Conservation (phyloP, 2,888 invertebrate genomes). For the Troglohyphantes excavatus region DNA sequence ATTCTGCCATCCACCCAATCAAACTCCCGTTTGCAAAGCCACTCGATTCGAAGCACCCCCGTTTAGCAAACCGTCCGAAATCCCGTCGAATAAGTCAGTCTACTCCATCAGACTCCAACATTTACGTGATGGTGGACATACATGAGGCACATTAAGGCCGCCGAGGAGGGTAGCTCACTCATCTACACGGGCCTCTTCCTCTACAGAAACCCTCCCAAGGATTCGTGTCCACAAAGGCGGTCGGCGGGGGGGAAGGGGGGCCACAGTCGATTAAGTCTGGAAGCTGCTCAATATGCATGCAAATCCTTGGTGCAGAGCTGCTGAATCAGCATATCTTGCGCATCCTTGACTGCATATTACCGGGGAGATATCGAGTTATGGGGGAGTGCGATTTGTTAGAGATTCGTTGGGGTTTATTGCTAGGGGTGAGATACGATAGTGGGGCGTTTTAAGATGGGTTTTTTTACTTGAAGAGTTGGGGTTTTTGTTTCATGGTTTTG, state of each 20-base stretch:
- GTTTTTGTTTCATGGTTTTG: no score
- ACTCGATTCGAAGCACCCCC: neutral
- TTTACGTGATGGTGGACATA: constrained; percentile 53
- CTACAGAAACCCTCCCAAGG: constrained; percentile 63
- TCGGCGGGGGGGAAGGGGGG: neutral
- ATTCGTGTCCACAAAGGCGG: constrained; percentile 62
- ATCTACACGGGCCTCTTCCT: constrained; percentile 16
- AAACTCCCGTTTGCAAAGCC: constrained; percentile 40
- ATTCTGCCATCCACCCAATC: constrained; percentile 27
- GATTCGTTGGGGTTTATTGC: constrained; percentile 43
- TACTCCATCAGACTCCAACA: constrained; percentile 2
- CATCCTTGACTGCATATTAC: constrained; percentile 70
- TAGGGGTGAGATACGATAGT: constrained; percentile 16
- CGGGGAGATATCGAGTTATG: constrained; percentile 32
- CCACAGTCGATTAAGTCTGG: constrained; percentile 72
- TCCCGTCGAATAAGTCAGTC: constrained; percentile 50
- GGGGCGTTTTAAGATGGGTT: neutral
- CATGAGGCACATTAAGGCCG: constrained; percentile 2
- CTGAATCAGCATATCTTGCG: constrained; percentile 77
- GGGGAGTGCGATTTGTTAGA: constrained; percentile 72
- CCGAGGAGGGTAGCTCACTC: constrained; percentile 38
- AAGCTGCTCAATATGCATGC: constrained; percentile 77
- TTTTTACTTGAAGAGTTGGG: neutral
- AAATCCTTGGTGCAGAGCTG: constrained; percentile 52
- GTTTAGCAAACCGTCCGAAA: constrained; percentile 23